These are phyloP conservation scores for Epinotia brunnichana DNA, from an alignment of 2,888 invertebrate species.

Conservation along the genomic window DNA sequence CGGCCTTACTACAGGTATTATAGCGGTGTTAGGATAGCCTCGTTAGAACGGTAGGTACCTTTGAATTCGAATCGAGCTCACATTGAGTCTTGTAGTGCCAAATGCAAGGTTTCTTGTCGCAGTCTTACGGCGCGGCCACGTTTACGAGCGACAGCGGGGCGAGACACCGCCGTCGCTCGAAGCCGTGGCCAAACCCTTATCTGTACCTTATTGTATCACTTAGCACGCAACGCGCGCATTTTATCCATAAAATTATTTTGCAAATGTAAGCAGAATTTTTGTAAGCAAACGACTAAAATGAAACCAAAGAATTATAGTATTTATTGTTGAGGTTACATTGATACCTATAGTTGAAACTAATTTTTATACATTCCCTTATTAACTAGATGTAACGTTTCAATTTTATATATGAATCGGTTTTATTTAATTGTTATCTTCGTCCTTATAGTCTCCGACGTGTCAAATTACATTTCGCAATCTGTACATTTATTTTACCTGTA, in stretches of 20 bases:
- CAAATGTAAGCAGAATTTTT: constrained; percentile 59
- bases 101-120: constrained; percentile 47
- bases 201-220: constrained; percentile 43
- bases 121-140: constrained; percentile 7
- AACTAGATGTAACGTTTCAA: constrained; percentile 51
- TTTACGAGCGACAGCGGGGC: not conserved
- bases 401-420: constrained; percentile 46
- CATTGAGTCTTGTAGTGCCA: constrained; percentile 56
- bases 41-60: constrained; percentile 50
- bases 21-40: constrained; percentile 52
- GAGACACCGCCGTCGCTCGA: constrained; percentile 1
- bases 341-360: constrained; percentile 71
- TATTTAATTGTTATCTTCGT: constrained; percentile 48
- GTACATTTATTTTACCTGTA: constrained; percentile 54
- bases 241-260: constrained; percentile 53
- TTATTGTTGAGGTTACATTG: constrained; percentile 77
- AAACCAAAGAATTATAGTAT: constrained; percentile 83
- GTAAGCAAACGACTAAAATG: constrained; percentile 75
- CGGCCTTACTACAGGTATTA: constrained; percentile 53
- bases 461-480: constrained; percentile 52
- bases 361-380: constrained; percentile 76
- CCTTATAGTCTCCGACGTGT: constrained; percentile 59
- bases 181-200: constrained; percentile 9
- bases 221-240: constrained; percentile 37
- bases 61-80: constrained; percentile 53